phyloP scores from a whole-genome alignment of 2,888 invertebrate species.

The Pseudoips prasinana region DNA sequence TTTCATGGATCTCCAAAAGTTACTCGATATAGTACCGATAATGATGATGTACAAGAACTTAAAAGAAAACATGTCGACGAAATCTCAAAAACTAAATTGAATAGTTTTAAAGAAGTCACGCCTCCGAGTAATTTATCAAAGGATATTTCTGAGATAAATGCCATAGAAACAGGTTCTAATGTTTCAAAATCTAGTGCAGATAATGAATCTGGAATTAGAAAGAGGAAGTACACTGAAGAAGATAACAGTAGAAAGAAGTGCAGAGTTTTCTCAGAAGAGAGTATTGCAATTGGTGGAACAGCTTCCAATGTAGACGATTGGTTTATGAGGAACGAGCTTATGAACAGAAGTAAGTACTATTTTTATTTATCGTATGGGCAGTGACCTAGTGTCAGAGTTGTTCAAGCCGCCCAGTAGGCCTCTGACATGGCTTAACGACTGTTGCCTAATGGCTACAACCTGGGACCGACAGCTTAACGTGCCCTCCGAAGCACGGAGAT shows the following conservation, averaged over 20 bases:
- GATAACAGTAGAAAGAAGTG: constrained; percentile 17
- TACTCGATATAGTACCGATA: constrained; percentile 1
- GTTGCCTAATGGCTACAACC: too few relatives aligned
- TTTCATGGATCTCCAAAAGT: not conserved
- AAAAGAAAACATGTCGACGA: constrained; percentile 20
- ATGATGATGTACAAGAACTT: constrained; percentile 7
- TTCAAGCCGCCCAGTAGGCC: too few relatives aligned
- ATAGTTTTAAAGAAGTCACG: too few relatives aligned
- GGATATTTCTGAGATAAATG: constrained; percentile 6
- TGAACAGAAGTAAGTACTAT: not conserved
- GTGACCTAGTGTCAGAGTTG: too few relatives aligned
- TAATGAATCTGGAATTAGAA: constrained; percentile 12
- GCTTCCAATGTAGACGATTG: constrained; percentile 50
- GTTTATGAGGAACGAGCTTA: constrained; percentile 41
- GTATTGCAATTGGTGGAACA: constrained; percentile 34
- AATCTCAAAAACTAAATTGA: constrained; percentile 22
- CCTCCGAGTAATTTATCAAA: too few relatives aligned
- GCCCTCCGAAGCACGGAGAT: too few relatives aligned
- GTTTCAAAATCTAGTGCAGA: constrained; percentile 21
- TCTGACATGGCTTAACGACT: too few relatives aligned
- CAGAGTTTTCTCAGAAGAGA: constrained; percentile 1
- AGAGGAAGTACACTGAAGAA: constrained; percentile 33
- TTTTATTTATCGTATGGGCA: too few relatives aligned
- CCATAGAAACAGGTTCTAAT: constrained; percentile 11
- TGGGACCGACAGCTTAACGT: too few relatives aligned